Base-by-base conservation (phyloP, 2,797 vertebrate genomes). In the Molossus molossus region DNA sequence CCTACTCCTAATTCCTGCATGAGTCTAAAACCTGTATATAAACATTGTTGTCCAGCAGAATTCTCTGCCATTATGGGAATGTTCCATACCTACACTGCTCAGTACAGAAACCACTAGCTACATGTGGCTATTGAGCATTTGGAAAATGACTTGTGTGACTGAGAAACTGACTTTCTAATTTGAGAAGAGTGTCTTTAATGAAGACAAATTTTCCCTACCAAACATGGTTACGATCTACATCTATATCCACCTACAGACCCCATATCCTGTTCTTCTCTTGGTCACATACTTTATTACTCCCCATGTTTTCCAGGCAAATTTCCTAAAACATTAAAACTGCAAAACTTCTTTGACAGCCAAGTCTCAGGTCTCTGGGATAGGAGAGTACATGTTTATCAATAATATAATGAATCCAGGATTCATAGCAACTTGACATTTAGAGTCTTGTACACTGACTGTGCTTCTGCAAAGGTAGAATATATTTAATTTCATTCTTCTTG, bases 251-350 rank as follows among this genome's bases (percentile, higher is more conserved):
- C 53, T 75, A 14, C 55, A 76, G 75, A 45, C 5, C 21, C 18
- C 12, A 23, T 29, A 9, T 65, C 25, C 11, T 70, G 93, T 86
- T 67, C 27, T 62, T 77, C 37, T 91, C 37, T 77, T 21, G 3
- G 3, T 57, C n/a, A 53, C 29, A 80, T 6, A 48, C 9, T 76
- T 37, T 76, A 73, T 75, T 82, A 40, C 7, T 88, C 11, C 20
- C 6, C 64, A 21, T 58, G 15, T n/a, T 79, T 91, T 95, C 53
- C 29, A 45, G 18, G 15, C 6, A 88, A 84, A 62, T 62, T 86
- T 88, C 81, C 81, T 45, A 82, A n/a, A 67, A 94, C 80, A 94
- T 27, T 73, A 79, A 93, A 87, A 20, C 33, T 79, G n/a, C 5
- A 58, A 69, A 53, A 80, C 11, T 67, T 17, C 27, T 72, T 75